These are phyloP conservation scores for zebrafish (Danio rerio) DNA, from an alignment of 2,113 vertebrate genomes.

Conservation along the genomic window GRCz12tu NC_133181.1:60111501-60112000, in stretches of 20 bases:
- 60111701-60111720: conserved; percentile 80
- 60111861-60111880: too few relatives aligned
- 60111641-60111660: conserved; percentile 81
- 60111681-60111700: conserved; percentile 83
- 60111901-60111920: too few relatives aligned
- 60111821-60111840: too few relatives aligned
- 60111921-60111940: too few relatives aligned
- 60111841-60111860: too few relatives aligned
- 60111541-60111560: conserved; percentile 95
- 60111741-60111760: conserved; percentile 78
- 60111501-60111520: conserved; percentile 88
- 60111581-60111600: conserved; percentile 85
- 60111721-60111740: conserved; percentile 69
- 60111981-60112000: too few relatives aligned
- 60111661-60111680: conserved; percentile 79
- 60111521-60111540: conserved; percentile 92
- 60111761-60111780: conserved; percentile 77
- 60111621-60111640: conserved; percentile 97
- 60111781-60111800: background rate
- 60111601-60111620: conserved; percentile 89
- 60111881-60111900: too few relatives aligned
- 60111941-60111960: too few relatives aligned
- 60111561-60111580: conserved; percentile 88
- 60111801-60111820: too few relatives aligned
- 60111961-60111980: too few relatives aligned